Evolutionary conservation across 2,113 vertebrate genomes (phyloP).

Genomic region (Tragulus kanchil): DNA sequence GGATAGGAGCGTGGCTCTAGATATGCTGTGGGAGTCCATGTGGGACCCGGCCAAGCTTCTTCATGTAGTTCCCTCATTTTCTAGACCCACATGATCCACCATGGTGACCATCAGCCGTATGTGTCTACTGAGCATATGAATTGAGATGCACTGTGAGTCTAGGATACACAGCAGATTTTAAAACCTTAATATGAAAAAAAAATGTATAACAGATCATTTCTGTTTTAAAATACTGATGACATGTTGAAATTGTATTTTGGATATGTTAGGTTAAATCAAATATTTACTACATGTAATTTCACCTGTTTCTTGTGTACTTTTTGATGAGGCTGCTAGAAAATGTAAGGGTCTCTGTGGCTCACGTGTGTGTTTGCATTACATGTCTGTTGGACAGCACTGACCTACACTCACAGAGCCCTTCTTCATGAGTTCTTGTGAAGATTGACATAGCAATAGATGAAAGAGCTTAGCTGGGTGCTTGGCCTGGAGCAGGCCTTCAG

Average conservation of each 20-base stretch:
- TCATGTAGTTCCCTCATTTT: neutral
- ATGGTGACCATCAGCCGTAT: rapidly evolving
- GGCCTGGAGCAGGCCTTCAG: neutral
- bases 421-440: neutral
- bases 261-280: conserved; percentile 11
- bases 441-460: neutral
- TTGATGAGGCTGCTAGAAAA: neutral
- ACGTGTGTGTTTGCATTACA: neutral
- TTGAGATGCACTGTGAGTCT: neutral
- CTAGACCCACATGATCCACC: rapidly evolving
- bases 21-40: neutral
- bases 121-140: neutral
- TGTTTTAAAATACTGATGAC: conserved; percentile 40
- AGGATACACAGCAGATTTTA: neutral
- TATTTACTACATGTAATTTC: neutral
- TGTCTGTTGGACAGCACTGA: neutral
- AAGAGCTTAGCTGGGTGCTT: neutral
- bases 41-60: neutral
- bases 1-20: neutral
- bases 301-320: neutral
- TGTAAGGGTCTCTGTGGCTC: neutral
- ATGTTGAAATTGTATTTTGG: neutral
- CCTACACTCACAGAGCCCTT: neutral
- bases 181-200: neutral
- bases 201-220: neutral